These are phyloP conservation scores for Molothrus ater DNA, from an alignment of 2,797 vertebrate species.

Conservation along the genomic window DNA sequence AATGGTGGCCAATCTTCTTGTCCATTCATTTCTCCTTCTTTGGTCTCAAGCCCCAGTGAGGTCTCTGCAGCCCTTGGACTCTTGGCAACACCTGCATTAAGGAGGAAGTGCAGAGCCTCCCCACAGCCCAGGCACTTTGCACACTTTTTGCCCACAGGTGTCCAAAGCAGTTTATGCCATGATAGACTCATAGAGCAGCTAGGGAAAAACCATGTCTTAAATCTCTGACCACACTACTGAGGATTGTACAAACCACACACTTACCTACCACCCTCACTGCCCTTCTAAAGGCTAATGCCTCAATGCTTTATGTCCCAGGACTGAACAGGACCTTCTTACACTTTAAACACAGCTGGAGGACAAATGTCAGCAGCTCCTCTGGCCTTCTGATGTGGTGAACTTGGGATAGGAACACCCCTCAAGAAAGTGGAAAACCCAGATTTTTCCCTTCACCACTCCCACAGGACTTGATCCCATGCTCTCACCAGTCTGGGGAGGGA, in stretches of 20 bases:
- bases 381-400: not conserved
- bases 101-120: not conserved
- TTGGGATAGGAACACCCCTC: fast-evolving
- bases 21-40: not conserved
- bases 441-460: not conserved
- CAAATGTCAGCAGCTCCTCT: not conserved
- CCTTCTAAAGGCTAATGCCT: not conserved
- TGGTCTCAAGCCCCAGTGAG: not conserved
- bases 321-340: not conserved
- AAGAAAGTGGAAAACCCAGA: not conserved
- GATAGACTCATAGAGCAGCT: not conserved
- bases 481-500: not conserved
- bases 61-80: not conserved
- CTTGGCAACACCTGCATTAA: not conserved
- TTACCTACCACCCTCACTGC: not conserved
- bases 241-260: not conserved
- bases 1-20: not conserved
- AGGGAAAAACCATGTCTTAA: not conserved
- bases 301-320: not conserved
- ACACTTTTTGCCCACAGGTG: not conserved
- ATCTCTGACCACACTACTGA: not conserved
- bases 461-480: not conserved
- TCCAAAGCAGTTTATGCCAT: not conserved
- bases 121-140: not conserved
- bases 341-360: not conserved